phyloP scores from a whole-genome alignment of 2,888 invertebrate species.

The Campoplex capitator region DNA sequence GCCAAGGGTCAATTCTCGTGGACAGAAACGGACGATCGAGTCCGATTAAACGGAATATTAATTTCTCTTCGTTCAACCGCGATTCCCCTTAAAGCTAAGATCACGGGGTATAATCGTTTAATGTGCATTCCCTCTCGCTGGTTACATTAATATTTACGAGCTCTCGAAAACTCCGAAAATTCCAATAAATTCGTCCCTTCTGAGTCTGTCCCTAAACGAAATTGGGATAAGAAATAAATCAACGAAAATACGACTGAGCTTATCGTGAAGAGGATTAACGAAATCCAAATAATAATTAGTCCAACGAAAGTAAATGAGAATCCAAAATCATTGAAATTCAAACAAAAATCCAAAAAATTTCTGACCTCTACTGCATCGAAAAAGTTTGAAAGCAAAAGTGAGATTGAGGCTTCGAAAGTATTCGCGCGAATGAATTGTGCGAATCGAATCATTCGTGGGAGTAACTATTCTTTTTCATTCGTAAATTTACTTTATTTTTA shows the following conservation, averaged over 20 bases:
- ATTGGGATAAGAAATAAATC: not conserved
- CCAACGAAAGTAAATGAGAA: not conserved
- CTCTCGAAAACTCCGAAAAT: not conserved
- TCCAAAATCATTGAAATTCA: not conserved
- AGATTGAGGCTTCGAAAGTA: not conserved
- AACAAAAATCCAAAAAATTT: not conserved
- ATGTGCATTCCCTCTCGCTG: not conserved
- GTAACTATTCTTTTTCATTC: not conserved
- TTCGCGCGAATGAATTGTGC: not conserved
- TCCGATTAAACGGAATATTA: conserved; percentile 56
- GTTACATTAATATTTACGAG: not conserved
- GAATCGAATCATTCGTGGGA: not conserved
- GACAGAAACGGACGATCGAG: conserved; percentile 30
- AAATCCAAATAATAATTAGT: too few relatives aligned
- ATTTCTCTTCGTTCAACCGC: conserved; percentile 40
- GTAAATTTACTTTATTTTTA: not conserved
- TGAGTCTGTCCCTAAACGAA: not conserved
- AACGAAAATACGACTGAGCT: not conserved
- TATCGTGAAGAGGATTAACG: not conserved
- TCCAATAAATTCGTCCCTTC: not conserved
- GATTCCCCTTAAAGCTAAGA: conserved; percentile 50
- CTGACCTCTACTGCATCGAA: not conserved
- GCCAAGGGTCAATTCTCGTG: conserved; percentile 46
- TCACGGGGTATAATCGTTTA: conserved; percentile 36
- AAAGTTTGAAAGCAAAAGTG: not conserved